phyloP scores from a whole-genome alignment of 2,113 vertebrate genomes.

The Sorex araneus region DNA sequence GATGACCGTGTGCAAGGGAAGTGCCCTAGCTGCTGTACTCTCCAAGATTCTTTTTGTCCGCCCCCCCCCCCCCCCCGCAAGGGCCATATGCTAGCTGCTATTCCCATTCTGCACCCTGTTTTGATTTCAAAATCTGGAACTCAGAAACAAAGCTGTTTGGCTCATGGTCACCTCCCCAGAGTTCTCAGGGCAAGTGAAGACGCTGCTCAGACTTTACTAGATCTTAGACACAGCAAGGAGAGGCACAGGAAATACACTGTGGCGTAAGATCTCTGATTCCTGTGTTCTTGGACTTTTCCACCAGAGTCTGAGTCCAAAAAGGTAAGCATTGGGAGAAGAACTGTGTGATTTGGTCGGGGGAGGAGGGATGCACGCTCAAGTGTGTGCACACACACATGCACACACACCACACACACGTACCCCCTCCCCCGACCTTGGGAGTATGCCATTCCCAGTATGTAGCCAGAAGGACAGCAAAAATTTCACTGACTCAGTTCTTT shows the following conservation, averaged over 20 bases:
- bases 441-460: too few species aligned
- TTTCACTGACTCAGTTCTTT: too few species aligned
- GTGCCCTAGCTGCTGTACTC: background rate
- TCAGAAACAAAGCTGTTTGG: conserved; percentile 6
- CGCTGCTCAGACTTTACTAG: background rate
- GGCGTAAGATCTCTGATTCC: background rate
- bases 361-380: too few species aligned
- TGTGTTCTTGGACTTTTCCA: conserved; percentile 38
- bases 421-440: too few species aligned
- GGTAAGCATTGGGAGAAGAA: background rate
- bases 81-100: background rate
- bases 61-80: background rate
- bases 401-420: background rate
- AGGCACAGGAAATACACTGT: background rate
- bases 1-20: too few species aligned
- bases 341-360: background rate
- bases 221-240: background rate
- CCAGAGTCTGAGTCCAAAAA: conserved; percentile 26
- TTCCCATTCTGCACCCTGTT: conserved; percentile 21
- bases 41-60: background rate
- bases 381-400: too few species aligned
- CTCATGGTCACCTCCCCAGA: background rate
- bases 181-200: background rate
- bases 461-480: too few species aligned
- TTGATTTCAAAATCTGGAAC: conserved; percentile 36